These are phyloP conservation scores for Oriolus oriolus DNA, from an alignment of 2,113 vertebrate species.

Conservation along the genomic window DNA sequence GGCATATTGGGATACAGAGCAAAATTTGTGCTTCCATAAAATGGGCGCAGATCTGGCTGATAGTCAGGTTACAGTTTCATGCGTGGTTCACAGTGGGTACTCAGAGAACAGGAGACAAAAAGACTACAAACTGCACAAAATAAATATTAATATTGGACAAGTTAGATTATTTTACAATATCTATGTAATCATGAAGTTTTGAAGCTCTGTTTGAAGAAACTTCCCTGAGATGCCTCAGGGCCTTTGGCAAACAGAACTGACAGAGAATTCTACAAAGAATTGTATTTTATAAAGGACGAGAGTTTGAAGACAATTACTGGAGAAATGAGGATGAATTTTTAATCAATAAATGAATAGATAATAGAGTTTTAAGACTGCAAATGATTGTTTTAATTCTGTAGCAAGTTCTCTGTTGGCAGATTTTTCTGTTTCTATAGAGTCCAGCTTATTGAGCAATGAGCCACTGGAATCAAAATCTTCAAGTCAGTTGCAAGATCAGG, in stretches of 20 bases:
- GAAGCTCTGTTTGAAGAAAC: background rate
- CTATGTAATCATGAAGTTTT: background rate
- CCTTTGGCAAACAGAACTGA: background rate
- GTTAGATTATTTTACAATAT: background rate
- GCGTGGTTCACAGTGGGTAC: background rate
- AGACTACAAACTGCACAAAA: background rate
- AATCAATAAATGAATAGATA: background rate
- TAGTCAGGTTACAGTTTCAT: background rate
- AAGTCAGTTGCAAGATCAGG: background rate
- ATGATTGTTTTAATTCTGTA: background rate
- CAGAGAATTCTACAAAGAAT: background rate
- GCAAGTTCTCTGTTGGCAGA: background rate
- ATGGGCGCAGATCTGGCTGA: background rate
- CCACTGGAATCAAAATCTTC: background rate
- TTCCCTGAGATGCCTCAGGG: background rate
- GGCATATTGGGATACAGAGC: fast-evolving
- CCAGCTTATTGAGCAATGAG: background rate
- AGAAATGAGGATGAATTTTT: background rate
- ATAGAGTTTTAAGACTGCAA: background rate
- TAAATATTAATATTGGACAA: background rate
- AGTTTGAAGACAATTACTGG: background rate
- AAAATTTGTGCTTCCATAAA: background rate
- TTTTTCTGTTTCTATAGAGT: background rate
- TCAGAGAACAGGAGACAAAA: background rate
- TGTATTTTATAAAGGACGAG: background rate